phyloP scores from a whole-genome alignment of 2,797 vertebrate species.

The Thunnus albacares region DNA sequence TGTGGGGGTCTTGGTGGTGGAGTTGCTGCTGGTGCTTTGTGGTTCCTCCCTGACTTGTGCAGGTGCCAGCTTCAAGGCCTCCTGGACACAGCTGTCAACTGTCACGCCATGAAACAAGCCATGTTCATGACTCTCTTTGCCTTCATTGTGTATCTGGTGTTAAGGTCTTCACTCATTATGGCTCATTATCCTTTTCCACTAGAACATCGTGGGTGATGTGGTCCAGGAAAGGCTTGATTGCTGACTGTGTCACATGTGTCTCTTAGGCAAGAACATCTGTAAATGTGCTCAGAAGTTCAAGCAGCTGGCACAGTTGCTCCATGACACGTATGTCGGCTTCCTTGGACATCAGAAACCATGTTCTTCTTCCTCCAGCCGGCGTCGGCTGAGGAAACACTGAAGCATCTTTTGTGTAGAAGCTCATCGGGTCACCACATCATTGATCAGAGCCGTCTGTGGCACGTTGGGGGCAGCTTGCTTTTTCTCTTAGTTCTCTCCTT shows the following conservation, averaged over 20 bases:
- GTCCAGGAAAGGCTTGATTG: slow-evolving; percentile 33
- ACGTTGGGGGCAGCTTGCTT: slow-evolving; percentile 25
- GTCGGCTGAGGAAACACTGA: not conserved
- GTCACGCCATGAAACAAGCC: not conserved
- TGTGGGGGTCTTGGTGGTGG: too few species aligned
- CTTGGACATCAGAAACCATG: not conserved
- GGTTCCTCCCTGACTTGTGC: too few species aligned
- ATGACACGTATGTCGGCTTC: not conserved
- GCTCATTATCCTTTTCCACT: not conserved
- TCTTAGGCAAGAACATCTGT: not conserved
- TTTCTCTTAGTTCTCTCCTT: not conserved
- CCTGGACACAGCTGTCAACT: too few species aligned
- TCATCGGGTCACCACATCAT: slow-evolving; percentile 37
- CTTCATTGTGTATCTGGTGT: not conserved
- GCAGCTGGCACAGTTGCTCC: not conserved
- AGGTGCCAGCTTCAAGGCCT: too few species aligned
- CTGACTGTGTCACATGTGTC: slow-evolving; percentile 1
- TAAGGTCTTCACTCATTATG: slow-evolving; percentile 25
- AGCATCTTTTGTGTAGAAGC: slow-evolving; percentile 33
- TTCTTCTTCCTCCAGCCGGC: not conserved
- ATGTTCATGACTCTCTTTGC: slow-evolving; percentile 1
- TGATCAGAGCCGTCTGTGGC: slow-evolving; percentile 2
- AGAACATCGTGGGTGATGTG: slow-evolving; percentile 10
- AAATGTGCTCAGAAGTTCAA: not conserved
- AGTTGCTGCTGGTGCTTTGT: too few species aligned